These are phyloP conservation scores for Noctua janthe DNA, from an alignment of 2,888 invertebrate genomes.

Conservation along the genomic window DNA sequence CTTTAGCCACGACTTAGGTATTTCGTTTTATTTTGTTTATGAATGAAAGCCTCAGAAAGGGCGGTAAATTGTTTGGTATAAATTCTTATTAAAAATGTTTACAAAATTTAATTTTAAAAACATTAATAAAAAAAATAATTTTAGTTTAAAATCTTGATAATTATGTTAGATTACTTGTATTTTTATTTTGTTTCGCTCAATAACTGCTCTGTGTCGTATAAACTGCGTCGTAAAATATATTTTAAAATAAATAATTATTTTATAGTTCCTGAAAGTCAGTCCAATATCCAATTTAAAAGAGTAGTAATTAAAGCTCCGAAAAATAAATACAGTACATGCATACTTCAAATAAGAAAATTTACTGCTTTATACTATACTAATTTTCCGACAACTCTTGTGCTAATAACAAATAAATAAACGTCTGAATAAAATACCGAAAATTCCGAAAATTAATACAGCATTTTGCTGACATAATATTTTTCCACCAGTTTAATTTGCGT, in stretches of 20 bases:
- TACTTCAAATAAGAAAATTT: too few relatives aligned
- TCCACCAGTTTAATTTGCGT: too few relatives aligned
- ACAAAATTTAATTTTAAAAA: too few relatives aligned
- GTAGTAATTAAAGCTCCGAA: too few relatives aligned
- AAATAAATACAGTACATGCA: too few relatives aligned
- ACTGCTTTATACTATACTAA: too few relatives aligned
- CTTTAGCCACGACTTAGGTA: slow-evolving; percentile 15
- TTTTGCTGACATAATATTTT: too few relatives aligned
- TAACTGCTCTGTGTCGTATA: background rate
- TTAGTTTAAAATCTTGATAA: background rate
- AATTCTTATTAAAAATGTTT: background rate
- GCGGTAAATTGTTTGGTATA: slow-evolving; percentile 11
- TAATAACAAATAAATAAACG: too few relatives aligned
- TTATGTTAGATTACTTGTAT: background rate
- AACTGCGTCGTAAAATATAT: background rate
- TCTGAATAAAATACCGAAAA: too few relatives aligned
- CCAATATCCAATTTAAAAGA: background rate
- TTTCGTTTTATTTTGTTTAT: slow-evolving; percentile 31
- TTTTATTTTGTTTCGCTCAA: background rate
- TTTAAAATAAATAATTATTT: background rate
- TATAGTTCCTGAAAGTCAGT: background rate
- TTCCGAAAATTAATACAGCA: too few relatives aligned
- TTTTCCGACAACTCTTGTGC: too few relatives aligned
- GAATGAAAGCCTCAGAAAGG: slow-evolving; percentile 15
- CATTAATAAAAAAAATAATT: background rate